Evolutionary conservation across 2,797 vertebrate species (phyloP), one percentile per base, ranked within the genome.

Genomic region (Malurus leucopterus): DNA sequence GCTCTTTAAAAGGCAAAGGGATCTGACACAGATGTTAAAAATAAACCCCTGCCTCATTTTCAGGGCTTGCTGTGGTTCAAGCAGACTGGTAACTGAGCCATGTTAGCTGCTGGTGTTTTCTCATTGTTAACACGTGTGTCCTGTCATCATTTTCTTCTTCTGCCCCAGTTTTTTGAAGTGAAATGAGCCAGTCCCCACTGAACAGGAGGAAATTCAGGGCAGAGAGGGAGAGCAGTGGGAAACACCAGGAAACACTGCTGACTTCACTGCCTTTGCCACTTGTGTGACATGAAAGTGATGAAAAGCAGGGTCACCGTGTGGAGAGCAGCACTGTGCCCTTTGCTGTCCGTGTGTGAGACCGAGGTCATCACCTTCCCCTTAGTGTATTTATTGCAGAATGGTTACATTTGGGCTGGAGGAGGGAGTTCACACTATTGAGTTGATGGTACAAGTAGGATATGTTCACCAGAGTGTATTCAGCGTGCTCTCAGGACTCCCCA

Each of bases 1-100:
- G 1, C n/a, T 86, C 96, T 96, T 93, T 93, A 96, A 95, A 96
- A 96, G 92, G 93, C 73, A 94, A 93, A 91, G 70, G 76, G 64
- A 77, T 93, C 54, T 90, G 82, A 65, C 90, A 89, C 1, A 7
- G 34, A 24, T 41, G 90, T 94, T 96, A 96, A 96, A 96, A 96
- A 96, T 96, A 96, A 94, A 62, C 73, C 19, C 30, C 62, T 75
- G 76, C 16, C 41, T 93, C 76, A 26, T 89, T 91, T 93, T 82
- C 67, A 79, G 50, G 57, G 44, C 27, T 82, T 84, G 49, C 62
- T 89, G 54, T 29, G 27, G 65, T 94, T 94, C 24, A 41, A 41
- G 70, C 57, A 40, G 77, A 44, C 49, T 54, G 58, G 61, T 84
- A 41, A 51, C 44, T 71, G 70, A 87, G 19, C 32, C 16, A 2